A percentile compares a stretch with the other conserved stretches of the same genome.
Conservation (phyloP, 1,140 invertebrate species). For the Drosophila lini region DNA sequence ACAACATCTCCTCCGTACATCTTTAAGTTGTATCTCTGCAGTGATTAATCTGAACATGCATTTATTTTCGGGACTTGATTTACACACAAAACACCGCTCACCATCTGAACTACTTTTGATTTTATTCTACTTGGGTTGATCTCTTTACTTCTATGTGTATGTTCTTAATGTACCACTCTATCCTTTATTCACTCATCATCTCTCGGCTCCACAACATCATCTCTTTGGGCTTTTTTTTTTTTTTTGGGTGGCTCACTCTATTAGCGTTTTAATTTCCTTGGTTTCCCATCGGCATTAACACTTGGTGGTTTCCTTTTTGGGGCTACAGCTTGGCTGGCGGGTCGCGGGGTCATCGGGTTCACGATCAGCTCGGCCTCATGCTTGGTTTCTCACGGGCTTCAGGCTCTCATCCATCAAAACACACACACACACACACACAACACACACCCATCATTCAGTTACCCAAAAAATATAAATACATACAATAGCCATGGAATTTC, state of each 20-base stretch:
- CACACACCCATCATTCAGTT: slow-evolving; percentile 59
- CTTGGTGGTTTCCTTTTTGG: slow-evolving; percentile 27
- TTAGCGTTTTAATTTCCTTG: slow-evolving; percentile 34
- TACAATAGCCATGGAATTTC: slow-evolving; percentile 84
- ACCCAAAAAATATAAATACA: slow-evolving; percentile 77
- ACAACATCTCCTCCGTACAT: slow-evolving; percentile 63
- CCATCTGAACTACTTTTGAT: slow-evolving; percentile 38
- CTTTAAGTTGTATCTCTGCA: slow-evolving; percentile 67
- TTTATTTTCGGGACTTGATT: slow-evolving; percentile 66
- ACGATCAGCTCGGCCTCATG: slow-evolving; percentile 24
- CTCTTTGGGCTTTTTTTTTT: slow-evolving; percentile 5
- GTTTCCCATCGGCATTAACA: slow-evolving; percentile 36
- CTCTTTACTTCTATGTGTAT: slow-evolving; percentile 59
- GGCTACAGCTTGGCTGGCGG: slow-evolving; percentile 28
- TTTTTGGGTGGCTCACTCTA: slow-evolving; percentile 26
- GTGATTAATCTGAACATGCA: slow-evolving; percentile 65
- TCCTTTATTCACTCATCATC: slow-evolving; percentile 12
- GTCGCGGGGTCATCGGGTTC: slow-evolving; percentile 26
- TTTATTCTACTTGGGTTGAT: slow-evolving; percentile 39
- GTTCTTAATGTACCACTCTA: slow-evolving; percentile 56
- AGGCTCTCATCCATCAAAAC: slow-evolving; percentile 45
- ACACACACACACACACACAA: slow-evolving; percentile 27
- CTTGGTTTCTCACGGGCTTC: slow-evolving; percentile 47
- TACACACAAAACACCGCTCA: slow-evolving; percentile 36
- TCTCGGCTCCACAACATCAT: slow-evolving; percentile 15